phyloP scores from a whole-genome alignment of 2,888 invertebrate species.

The Amitus sp. region DNA sequence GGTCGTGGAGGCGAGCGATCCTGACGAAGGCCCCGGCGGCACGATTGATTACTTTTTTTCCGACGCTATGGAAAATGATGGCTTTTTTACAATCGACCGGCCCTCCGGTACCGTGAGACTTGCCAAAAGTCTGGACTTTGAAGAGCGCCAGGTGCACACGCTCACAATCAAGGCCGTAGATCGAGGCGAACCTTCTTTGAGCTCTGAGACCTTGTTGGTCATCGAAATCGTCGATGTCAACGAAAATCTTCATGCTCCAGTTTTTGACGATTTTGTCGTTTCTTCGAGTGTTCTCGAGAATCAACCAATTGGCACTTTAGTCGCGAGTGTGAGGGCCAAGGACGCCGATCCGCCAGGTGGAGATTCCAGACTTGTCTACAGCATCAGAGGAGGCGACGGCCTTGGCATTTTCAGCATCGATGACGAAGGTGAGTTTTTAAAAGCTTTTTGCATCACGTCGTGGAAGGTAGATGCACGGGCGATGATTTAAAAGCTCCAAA shows the following conservation, averaged over 20 bases:
- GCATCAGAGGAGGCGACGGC: constrained; percentile 88
- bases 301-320: constrained; percentile 78
- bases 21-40: constrained; percentile 86
- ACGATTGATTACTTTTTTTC: constrained; percentile 82
- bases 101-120: constrained; percentile 88
- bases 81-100: constrained; percentile 84
- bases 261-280: constrained; percentile 83
- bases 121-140: constrained; percentile 83
- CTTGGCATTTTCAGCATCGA: constrained; percentile 93
- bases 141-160: constrained; percentile 88
- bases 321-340: constrained; percentile 79
- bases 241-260: constrained; percentile 87
- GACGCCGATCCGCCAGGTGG: constrained; percentile 85
- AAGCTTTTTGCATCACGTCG: not conserved
- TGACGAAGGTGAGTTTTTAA: constrained; percentile 76
- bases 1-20: constrained; percentile 84
- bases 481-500: not conserved
- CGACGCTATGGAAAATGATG: constrained; percentile 74
- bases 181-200: constrained; percentile 83
- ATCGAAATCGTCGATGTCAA: constrained; percentile 94
- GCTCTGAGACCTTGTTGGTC: constrained; percentile 81
- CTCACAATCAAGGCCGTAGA: constrained; percentile 87
- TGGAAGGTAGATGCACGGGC: no score
- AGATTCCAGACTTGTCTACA: constrained; percentile 86
- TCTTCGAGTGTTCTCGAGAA: constrained; percentile 83